phyloP scores from a whole-genome alignment of 2,113 vertebrate species.

The Macquaria australasica region DNA sequence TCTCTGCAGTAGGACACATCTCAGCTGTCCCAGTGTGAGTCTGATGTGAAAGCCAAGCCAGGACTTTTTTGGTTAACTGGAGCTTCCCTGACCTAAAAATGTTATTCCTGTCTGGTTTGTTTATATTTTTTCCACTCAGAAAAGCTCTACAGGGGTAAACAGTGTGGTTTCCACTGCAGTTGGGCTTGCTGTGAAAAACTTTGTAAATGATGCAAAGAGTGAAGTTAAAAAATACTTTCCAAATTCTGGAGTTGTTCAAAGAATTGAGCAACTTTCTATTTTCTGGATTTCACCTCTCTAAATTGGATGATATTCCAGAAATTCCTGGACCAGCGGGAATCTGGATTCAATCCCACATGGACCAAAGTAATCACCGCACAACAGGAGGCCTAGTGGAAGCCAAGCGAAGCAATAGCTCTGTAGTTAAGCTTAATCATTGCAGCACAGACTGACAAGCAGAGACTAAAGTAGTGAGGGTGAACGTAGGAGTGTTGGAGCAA shows the following conservation, averaged over 20 bases:
- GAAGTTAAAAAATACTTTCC: not conserved
- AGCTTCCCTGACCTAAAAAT: conserved; percentile 24
- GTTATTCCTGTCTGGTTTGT: not conserved
- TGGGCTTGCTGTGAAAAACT: not conserved
- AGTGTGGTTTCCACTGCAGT: not conserved
- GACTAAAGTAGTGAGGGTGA: not conserved
- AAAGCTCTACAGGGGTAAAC: conserved; percentile 1
- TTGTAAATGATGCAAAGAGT: not conserved
- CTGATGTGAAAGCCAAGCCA: not conserved
- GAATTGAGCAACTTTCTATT: not conserved
- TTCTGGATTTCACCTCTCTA: not conserved
- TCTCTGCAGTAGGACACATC: conserved; percentile 1
- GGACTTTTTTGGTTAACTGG: conserved; percentile 1
- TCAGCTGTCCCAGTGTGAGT: not conserved
- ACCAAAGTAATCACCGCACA: not conserved
- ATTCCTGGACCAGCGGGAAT: conserved; percentile 14
- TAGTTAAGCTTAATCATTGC: conserved; percentile 20
- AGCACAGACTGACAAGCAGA: not conserved
- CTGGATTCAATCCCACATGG: conserved; percentile 11
- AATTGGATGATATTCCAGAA: conserved; percentile 15
- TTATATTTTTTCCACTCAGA: not conserved
- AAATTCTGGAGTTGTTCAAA: not conserved
- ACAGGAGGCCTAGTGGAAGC: conserved; percentile 19
- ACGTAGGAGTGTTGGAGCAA: not conserved
- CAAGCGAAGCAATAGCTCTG: conserved; percentile 6